Conservation (phyloP, 2,113 vertebrate species). For the Cyanoderma ruficeps region DNA sequence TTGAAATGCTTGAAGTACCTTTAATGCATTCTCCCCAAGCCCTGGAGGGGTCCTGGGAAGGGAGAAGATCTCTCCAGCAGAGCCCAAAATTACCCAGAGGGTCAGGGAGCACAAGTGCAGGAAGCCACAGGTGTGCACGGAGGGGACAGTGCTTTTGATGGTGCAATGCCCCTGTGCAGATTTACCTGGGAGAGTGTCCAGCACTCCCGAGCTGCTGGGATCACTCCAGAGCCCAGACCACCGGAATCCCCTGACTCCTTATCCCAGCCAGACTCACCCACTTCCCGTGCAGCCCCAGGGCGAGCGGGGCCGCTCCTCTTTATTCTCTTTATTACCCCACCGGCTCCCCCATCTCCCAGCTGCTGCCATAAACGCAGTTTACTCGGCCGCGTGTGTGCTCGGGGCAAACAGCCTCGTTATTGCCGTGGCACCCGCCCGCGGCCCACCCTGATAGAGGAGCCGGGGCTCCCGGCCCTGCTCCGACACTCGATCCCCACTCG, state of each 20-base stretch:
- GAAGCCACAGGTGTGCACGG: fast-evolving
- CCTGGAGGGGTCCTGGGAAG: neutral
- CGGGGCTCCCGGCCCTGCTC: neutral
- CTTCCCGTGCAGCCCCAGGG: neutral
- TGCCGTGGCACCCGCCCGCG: neutral
- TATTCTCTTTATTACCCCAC: constrained; percentile 40
- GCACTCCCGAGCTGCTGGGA: neutral
- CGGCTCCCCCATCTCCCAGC: constrained; percentile 49
- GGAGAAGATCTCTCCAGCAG: neutral
- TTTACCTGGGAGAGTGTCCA: neutral
- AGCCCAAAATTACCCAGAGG: neutral
- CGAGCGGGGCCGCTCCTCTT: neutral
- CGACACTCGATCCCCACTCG: fast-evolving
- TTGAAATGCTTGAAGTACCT: neutral
- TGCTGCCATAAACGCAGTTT: constrained; percentile 48
- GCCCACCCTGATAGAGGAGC: neutral
- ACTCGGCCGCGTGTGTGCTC: neutral
- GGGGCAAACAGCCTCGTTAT: neutral
- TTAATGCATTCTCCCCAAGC: fast-evolving
- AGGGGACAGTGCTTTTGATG: fast-evolving
- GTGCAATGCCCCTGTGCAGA: fast-evolving
- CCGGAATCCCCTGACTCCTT: neutral
- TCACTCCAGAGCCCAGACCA: neutral
- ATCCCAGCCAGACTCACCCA: neutral
- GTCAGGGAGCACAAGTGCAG: neutral